Percentiles rank a stretch among this genome's conserved stretches.
Conservation (phyloP, 2,113 vertebrate genomes). For the Gasterosteus aculeatus region DNA sequence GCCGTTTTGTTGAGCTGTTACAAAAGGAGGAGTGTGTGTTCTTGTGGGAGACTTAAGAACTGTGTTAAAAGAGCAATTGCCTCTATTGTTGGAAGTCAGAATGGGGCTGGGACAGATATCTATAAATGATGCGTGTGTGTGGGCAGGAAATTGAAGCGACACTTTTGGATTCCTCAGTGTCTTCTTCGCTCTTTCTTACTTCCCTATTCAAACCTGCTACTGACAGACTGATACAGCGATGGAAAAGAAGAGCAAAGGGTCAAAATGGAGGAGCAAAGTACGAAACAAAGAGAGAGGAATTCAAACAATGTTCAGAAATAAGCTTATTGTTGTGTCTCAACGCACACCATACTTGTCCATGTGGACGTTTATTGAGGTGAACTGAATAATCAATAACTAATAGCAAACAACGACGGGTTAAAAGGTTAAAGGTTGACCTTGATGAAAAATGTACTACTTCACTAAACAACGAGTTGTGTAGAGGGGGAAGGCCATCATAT, state of each 20-base stretch:
- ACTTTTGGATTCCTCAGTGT: constrained; percentile 27
- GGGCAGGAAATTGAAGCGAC: constrained; percentile 41
- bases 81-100: constrained; percentile 25
- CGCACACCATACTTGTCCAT: background rate
- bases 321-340: background rate
- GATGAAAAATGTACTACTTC: background rate
- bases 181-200: constrained; percentile 23
- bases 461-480: background rate
- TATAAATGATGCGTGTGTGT: constrained; percentile 15
- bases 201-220: constrained; percentile 12
- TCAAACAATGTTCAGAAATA: background rate
- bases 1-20: constrained; percentile 33
- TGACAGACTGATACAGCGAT: constrained; percentile 45
- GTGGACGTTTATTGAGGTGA: background rate
- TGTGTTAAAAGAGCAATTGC: constrained; percentile 57
- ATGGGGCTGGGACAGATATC: background rate
- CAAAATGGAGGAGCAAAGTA: background rate
- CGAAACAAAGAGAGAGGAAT: background rate
- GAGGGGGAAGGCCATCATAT: no score
- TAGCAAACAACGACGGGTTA: background rate
- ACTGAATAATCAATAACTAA: background rate
- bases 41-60: constrained; percentile 22
- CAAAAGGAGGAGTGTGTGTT: constrained; percentile 17
- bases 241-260: background rate
- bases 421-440: background rate